These are phyloP conservation scores for Oreochromis aureus DNA, from an alignment of 2,113 vertebrate genomes.

Conservation along the genomic window DNA sequence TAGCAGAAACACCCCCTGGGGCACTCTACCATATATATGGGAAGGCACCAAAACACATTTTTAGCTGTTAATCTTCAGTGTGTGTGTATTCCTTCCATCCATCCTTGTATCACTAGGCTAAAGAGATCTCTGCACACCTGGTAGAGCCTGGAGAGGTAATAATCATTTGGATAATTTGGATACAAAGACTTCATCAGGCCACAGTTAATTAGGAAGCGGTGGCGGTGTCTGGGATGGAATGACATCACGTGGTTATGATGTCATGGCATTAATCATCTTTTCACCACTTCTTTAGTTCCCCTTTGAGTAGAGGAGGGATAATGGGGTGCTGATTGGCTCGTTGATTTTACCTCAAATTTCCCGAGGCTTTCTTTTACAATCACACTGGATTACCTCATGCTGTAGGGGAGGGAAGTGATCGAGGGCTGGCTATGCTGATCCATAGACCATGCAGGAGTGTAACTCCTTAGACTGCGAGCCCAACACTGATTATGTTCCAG, in stretches of 20 bases:
- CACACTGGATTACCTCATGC: slow-evolving; percentile 38
- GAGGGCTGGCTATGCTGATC: background rate
- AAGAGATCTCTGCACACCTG: slow-evolving; percentile 41
- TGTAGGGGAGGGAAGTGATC: background rate
- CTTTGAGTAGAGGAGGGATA: background rate
- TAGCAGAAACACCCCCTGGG: background rate
- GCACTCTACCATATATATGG: background rate
- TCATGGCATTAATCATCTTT: slow-evolving; percentile 16
- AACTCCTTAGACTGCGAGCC: slow-evolving; percentile 24
- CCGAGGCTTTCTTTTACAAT: slow-evolving; percentile 24
- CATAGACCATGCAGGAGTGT: background rate
- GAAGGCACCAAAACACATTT: slow-evolving; percentile 16
- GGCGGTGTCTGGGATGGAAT: background rate
- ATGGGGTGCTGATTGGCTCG: slow-evolving; percentile 38
- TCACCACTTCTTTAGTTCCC: background rate
- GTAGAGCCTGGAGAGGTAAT: slow-evolving; percentile 9
- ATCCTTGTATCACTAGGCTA: background rate
- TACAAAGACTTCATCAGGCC: slow-evolving; percentile 10
- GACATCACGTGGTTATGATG: slow-evolving; percentile 21
- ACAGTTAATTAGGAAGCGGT: background rate
- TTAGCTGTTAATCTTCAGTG: background rate
- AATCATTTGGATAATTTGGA: slow-evolving; percentile 28
- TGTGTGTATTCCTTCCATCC: background rate
- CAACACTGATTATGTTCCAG: background rate
- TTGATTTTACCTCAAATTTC: slow-evolving; percentile 37